Evolutionary conservation across 2,888 invertebrate genomes (phyloP), one percentile per base, ranked within the genome.

Genomic region (Calliopum simillimum): DNA sequence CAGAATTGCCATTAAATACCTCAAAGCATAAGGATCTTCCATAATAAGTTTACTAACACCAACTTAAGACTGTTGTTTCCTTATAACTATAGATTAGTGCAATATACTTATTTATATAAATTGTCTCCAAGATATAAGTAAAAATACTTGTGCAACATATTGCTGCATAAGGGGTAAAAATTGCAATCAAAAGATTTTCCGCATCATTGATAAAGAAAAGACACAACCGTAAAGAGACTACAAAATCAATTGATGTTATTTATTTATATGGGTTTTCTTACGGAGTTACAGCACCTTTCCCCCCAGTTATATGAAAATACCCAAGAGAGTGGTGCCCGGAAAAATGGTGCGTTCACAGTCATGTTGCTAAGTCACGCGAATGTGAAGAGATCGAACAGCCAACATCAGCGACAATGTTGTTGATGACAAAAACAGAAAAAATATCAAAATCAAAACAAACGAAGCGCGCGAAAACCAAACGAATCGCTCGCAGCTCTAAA

Each of bases 191-290:
- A 2, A 5, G 41, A 13, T 51, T 33, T 49, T 33, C n/a, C 49
- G 46, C 66, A 23, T 58, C 66, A 66, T 66, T 58, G 66, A 66
- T n/a, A 58, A 58, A 25, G 25, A 56, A 33, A 51, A 51, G 55
- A 23, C 55, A 21, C 23, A 25, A 25, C 33, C 2, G 33, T 33
- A 8, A 33, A 33, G 8, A 6, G 33, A 33, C 33, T 33, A 33
- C 8, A 8, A 33, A 33, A 33, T 33, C 33, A 33, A 33, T 33
- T 33, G 5, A 33, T 8, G 33, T 33, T 33, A 33, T 33, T 33
- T 33, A 33, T 33, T 33, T 33, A 33, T 33, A 33, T 33, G 33
- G 8, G 33, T 33, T 33, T 33, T 33, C 33, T 33, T 33, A 8
- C 5, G 33, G 3, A n/a, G n/a, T n/a, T n/a, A n/a, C 33, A 8